A percentile compares a stretch with the other conserved stretches of the same genome.
These are phyloP conservation scores for Drosophila triauraria DNA, from an alignment of 1,140 invertebrate genomes.

Conservation along the genomic window DNA sequence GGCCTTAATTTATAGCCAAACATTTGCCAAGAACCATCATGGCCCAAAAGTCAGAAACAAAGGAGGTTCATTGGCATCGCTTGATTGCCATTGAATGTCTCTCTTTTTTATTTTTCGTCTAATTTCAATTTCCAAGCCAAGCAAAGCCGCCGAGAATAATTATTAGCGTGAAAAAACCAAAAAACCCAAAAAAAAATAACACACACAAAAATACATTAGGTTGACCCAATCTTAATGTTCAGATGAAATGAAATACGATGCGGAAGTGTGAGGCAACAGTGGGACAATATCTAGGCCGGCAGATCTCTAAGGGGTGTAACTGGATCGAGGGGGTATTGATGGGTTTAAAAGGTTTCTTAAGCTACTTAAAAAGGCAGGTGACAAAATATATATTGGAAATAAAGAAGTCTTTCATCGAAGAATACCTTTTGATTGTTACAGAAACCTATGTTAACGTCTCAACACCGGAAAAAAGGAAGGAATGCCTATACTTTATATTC, in stretches of 20 bases:
- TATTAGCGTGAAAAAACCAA: constrained; percentile 24
- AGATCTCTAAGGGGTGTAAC: constrained; percentile 2
- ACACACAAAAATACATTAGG: constrained; percentile 30
- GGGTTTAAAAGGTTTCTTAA: neutral
- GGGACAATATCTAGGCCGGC: constrained; percentile 18
- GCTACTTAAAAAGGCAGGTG: no score
- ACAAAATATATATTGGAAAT: neutral
- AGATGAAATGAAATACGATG: constrained; percentile 35
- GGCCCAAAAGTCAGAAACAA: constrained; percentile 16
- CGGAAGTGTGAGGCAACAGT: constrained; percentile 42
- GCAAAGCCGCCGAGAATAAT: constrained; percentile 54
- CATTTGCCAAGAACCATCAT: constrained; percentile 34
- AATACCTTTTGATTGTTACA: no score
- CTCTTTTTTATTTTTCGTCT: constrained; percentile 19
- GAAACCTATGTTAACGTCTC: no score
- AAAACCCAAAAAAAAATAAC: constrained; percentile 4
- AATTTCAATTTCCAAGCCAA: constrained; percentile 36
- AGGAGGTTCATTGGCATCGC: constrained; percentile 61
- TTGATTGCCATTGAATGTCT: constrained; percentile 63
- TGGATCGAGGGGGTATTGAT: neutral
- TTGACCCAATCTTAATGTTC: constrained; percentile 51
- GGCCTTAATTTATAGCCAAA: constrained; percentile 70
- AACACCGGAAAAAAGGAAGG: no score
- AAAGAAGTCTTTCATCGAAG: no score
- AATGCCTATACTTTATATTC: no score